Conservation (phyloP, 2,888 invertebrate species). For the Cephus sareptanus region DNA sequence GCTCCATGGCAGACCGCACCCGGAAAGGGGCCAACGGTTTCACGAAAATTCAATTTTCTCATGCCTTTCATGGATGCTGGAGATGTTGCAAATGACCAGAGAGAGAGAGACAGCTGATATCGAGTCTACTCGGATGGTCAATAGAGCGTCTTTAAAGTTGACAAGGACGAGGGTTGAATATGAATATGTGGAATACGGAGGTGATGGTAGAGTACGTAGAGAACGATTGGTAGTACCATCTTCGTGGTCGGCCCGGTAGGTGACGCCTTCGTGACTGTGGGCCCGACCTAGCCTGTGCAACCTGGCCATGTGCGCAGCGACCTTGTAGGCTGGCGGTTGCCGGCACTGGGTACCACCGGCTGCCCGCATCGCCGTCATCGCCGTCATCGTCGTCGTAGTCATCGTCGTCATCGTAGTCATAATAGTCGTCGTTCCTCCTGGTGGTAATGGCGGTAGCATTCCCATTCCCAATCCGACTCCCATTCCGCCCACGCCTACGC, state of each 20-base stretch:
- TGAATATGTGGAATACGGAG: not conserved
- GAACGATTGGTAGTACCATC: constrained; percentile 60
- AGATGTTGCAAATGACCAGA: too few relatives aligned
- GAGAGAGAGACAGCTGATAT: not conserved
- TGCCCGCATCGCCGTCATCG: constrained; percentile 44
- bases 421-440: constrained; percentile 40
- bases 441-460: constrained; percentile 49
- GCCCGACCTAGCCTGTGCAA: constrained; percentile 84
- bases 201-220: constrained; percentile 4
- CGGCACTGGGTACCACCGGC: constrained; percentile 63
- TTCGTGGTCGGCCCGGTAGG: constrained; percentile 79
- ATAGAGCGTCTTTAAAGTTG: not conserved
- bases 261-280: constrained; percentile 88
- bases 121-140: not conserved
- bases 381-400: constrained; percentile 33
- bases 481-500: constrained; percentile 37
- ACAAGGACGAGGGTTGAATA: not conserved
- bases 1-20: not conserved
- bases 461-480: constrained; percentile 50
- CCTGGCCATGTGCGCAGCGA: constrained; percentile 88
- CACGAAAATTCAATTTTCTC: too few relatives aligned
- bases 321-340: constrained; percentile 85
- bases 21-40: too few relatives aligned
- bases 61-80: too few relatives aligned
- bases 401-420: constrained; percentile 44